Evolutionary conservation across 2,888 invertebrate species (phyloP).

Genomic region (Sphinx pinastri): DNA sequence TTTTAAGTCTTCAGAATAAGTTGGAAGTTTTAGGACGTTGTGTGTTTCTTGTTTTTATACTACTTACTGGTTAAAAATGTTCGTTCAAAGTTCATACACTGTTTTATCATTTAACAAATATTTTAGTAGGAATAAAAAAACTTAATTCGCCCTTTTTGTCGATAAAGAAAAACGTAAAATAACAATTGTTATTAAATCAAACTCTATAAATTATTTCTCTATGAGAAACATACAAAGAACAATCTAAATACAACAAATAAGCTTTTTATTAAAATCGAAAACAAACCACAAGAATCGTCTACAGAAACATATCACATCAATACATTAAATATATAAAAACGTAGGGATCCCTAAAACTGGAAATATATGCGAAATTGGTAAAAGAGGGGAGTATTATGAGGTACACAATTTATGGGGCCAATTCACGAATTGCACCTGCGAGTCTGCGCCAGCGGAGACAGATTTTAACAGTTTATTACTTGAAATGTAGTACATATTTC

Average conservation of each 20-base stretch:
- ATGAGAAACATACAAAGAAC: no score
- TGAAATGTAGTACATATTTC: slow-evolving; percentile 8
- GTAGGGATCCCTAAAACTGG: slow-evolving; percentile 35
- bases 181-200: no score
- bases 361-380: slow-evolving; percentile 63
- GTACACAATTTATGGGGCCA: slow-evolving; percentile 64
- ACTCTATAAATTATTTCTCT: no score
- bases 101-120: no score
- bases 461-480: slow-evolving; percentile 38
- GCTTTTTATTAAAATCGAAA: no score
- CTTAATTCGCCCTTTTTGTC: no score
- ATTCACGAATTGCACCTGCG: slow-evolving; percentile 65
- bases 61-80: no score
- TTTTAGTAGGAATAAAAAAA: no score
- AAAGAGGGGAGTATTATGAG: slow-evolving; percentile 65
- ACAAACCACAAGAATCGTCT: background rate
- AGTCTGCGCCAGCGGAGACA: slow-evolving; percentile 38
- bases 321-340: background rate
- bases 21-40: background rate
- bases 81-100: no score
- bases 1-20: background rate
- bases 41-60: background rate
- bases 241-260: no score
- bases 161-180: no score
- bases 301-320: background rate